Evolutionary conservation across 92 coral and sea anemone genomes (phyloP).

Genomic region (Heteractis magnifica): DNA sequence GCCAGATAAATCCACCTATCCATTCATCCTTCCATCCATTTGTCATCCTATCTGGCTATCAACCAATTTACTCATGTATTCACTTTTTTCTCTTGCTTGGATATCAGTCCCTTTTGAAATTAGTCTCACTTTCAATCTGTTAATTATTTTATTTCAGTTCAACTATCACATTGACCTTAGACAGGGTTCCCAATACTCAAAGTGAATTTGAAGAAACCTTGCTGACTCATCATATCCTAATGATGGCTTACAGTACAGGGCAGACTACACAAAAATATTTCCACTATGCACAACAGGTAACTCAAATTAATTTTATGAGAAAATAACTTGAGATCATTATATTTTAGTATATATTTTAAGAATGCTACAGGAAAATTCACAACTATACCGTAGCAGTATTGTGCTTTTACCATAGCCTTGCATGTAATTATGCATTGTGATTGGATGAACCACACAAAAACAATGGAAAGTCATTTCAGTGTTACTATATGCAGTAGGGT

Average conservation of each 20-base stretch:
- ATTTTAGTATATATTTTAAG: not conserved
- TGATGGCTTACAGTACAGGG: slow-evolving; percentile 86
- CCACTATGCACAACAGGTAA: slow-evolving; percentile 86
- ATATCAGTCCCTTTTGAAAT: too few species aligned
- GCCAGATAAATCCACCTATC: not conserved
- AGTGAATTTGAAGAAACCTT: slow-evolving; percentile 63
- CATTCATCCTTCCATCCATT: not conserved
- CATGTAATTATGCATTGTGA: not conserved
- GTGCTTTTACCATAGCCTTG: not conserved
- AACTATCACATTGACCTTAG: slow-evolving; percentile 51
- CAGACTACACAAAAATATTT: slow-evolving; percentile 74
- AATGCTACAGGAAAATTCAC: not conserved
- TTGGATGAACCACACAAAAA: too few species aligned
- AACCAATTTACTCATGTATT: not conserved
- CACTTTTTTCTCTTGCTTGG: not conserved
- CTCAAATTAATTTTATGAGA: too few species aligned
- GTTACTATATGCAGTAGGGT: too few species aligned
- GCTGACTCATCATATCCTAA: slow-evolving; percentile 41
- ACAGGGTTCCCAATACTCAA: slow-evolving; percentile 56
- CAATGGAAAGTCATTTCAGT: too few species aligned
- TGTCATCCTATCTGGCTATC: too few species aligned
- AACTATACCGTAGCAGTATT: not conserved
- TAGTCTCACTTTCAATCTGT: too few species aligned
- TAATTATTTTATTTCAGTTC: slow-evolving; percentile 35
- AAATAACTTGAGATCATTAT: not conserved